Conservation (phyloP, 2,888 invertebrate genomes). For the Marasmarcha lunaedactyla region DNA sequence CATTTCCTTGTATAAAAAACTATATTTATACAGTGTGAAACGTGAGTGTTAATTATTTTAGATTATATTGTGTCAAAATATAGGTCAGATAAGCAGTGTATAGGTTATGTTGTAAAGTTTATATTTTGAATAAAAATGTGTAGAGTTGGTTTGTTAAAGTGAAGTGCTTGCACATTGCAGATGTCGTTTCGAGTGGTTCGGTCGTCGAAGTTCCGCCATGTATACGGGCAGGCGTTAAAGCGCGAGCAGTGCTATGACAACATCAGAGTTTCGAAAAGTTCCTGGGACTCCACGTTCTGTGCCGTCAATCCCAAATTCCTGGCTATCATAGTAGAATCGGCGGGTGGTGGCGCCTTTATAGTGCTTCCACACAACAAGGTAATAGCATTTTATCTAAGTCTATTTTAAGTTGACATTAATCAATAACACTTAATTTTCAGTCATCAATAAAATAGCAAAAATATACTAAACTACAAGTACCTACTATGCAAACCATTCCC, state of each 20-base stretch:
- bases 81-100: constrained; percentile 54
- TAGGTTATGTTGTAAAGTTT: constrained; percentile 60
- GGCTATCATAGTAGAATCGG: constrained; percentile 96
- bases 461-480: too few species aligned
- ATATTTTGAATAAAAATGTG: constrained; percentile 25
- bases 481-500: too few species aligned
- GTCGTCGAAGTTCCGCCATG: constrained; percentile 98
- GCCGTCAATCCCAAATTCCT: constrained; percentile 98
- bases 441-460: too few species aligned
- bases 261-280: constrained; percentile 95
- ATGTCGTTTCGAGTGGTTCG: constrained; percentile 98
- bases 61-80: constrained; percentile 54
- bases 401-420: too few species aligned
- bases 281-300: constrained; percentile 98
- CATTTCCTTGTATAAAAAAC: constrained; percentile 50
- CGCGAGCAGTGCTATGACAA: constrained; percentile 98
- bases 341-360: constrained; percentile 96
- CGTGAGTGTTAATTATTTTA: constrained; percentile 46
- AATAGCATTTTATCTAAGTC: neutral
- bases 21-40: constrained; percentile 42
- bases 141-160: constrained; percentile 28
- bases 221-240: constrained; percentile 89
- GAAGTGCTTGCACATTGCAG: constrained; percentile 49
- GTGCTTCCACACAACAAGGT: constrained; percentile 95
- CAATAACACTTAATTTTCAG: too few species aligned